Evolutionary conservation across 2,888 invertebrate species (phyloP), one percentile per base, ranked within the genome.

Genomic region (Zygogramma bicolorata): DNA sequence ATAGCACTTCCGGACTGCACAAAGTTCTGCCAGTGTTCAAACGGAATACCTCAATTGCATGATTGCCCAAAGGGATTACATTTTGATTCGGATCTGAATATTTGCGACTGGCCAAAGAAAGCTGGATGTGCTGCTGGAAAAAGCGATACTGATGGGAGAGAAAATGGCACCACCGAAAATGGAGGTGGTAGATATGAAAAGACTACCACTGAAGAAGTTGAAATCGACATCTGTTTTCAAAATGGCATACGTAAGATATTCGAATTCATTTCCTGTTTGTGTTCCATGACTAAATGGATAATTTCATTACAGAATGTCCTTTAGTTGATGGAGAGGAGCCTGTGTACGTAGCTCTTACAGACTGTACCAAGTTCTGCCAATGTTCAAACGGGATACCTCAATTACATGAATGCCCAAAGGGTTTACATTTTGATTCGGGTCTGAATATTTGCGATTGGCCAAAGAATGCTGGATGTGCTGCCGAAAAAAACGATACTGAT

Each of bases 391-490:
- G 80, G 38, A 60, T 65, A 18, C 68, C 77, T 0, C 73, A 74
- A 67, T 8, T 70, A 6, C 74, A 72, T 22, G 53, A 66, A 53
- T 81, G 81, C 61, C 76, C 80, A 6, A 27, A 10, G 22, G 74
- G 75, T 1, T 68, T 79, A 10, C 75, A 79, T 31, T 81, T 78
- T 31, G 77, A 79, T 67, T 68, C 73, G 0, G n/a, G 6, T 3
- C 22, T 77, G 29, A 72, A 76, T 27, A 75, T 76, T 18, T 81
- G 81, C 68, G 81, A 81, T 57, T 74, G 61, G 53, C 79, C 79
- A 4, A 57, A 68, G 20, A 65, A 74, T 49, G 81, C 81, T 18
- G 79, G 79, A 3, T 80, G 80, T 53, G 62, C 61, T n/a, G 20
- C 22, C n/a, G n/a, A 13, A 1, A 27, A 58, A n/a, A 15, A 6